Conservation (phyloP, 2,888 invertebrate species). For the Steinernema hermaphroditum region DNA sequence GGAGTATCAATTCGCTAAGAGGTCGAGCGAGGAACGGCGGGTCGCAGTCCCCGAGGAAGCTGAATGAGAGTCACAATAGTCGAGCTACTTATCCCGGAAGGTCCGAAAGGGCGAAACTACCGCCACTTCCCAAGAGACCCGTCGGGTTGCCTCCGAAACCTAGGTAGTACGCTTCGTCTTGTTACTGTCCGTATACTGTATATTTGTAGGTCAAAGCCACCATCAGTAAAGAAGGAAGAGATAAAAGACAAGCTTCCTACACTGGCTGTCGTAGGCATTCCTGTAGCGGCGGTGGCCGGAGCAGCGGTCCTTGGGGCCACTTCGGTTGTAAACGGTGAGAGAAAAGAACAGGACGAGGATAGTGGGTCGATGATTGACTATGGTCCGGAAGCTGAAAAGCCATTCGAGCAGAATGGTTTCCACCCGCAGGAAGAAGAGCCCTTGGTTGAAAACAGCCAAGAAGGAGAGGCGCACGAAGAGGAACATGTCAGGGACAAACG, state of each 20-base stretch:
- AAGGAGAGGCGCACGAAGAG: neutral
- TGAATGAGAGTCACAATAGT: neutral
- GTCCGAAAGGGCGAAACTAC: neutral
- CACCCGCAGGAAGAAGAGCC: too few species aligned
- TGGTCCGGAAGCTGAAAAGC: neutral
- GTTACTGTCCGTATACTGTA: neutral
- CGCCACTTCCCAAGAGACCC: neutral
- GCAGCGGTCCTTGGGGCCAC: neutral
- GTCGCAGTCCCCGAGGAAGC: conserved; percentile 44
- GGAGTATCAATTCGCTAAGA: conserved; percentile 37
- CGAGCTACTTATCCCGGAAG: neutral
- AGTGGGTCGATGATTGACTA: neutral
- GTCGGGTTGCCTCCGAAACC: neutral
- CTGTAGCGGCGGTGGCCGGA: neutral
- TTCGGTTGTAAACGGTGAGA: neutral
- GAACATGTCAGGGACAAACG: neutral
- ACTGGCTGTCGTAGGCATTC: neutral
- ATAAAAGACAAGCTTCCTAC: neutral
- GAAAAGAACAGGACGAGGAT: neutral
- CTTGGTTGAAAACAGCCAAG: too few species aligned
- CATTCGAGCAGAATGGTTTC: too few species aligned
- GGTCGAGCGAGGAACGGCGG: conserved; percentile 41
- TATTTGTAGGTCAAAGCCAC: neutral
- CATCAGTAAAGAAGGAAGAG: neutral
- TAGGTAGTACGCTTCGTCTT: neutral